Evolutionary conservation across 2,888 invertebrate species (phyloP).

Genomic region (Nowickia ferox): DNA sequence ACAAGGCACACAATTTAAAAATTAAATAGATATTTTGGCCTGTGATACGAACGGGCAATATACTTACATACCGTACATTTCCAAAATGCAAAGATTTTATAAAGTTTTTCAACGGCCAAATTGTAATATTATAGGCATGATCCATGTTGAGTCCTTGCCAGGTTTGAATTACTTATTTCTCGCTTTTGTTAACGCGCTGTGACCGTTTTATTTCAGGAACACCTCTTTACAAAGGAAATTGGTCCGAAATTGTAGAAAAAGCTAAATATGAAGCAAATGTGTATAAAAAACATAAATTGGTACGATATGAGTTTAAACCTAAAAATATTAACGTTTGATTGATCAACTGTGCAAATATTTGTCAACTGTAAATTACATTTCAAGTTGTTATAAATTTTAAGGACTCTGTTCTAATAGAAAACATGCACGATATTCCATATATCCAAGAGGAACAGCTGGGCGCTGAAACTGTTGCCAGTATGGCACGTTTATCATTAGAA

Average conservation of each 20-base stretch:
- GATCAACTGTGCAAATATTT: too few relatives aligned
- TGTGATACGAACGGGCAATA: not conserved
- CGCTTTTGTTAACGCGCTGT: not conserved
- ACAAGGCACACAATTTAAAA: too few relatives aligned
- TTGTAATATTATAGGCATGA: constrained; percentile 88
- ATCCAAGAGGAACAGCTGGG: constrained; percentile 85
- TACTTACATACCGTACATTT: not conserved
- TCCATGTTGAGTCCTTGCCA: constrained; percentile 88
- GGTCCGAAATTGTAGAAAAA: constrained; percentile 85
- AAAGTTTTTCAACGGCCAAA: constrained; percentile 82
- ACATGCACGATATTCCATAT: constrained; percentile 92
- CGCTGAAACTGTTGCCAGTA: constrained; percentile 88
- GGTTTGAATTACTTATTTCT: constrained; percentile 83
- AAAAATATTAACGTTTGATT: too few relatives aligned
- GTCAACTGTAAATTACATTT: not conserved
- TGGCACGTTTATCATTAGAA: constrained; percentile 87
- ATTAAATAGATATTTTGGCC: too few relatives aligned
- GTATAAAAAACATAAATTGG: constrained; percentile 85
- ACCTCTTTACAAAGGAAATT: constrained; percentile 85
- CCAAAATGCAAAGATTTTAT: constrained; percentile 83
- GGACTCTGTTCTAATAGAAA: constrained; percentile 90
- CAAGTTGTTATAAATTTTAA: constrained; percentile 76
- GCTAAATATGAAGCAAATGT: constrained; percentile 86
- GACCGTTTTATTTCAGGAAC: constrained; percentile 83
- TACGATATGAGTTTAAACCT: constrained; percentile 78